Conservation (phyloP, 2,797 vertebrate species). For the Molossus molossus region DNA sequence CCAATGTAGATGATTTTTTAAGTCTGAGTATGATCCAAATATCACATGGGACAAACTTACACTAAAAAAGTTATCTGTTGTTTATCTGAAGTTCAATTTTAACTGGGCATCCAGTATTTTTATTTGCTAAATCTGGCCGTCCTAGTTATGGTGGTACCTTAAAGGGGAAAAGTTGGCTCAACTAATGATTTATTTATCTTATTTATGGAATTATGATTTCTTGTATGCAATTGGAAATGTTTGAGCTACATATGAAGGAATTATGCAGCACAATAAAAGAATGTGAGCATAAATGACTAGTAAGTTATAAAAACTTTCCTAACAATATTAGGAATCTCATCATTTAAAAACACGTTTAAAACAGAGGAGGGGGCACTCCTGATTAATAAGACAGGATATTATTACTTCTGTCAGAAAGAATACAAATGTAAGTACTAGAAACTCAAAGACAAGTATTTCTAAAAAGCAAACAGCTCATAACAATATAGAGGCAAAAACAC, state of each 20-base stretch:
- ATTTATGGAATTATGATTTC: slow-evolving; percentile 4
- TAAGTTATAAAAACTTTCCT: slow-evolving; percentile 50
- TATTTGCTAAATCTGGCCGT: slow-evolving; percentile 35
- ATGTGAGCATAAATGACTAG: background rate
- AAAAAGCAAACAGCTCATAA: slow-evolving; percentile 2
- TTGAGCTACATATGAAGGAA: background rate
- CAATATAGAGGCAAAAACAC: slow-evolving; percentile 15
- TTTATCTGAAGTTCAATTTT: slow-evolving; percentile 61
- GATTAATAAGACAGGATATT: slow-evolving; percentile 34
- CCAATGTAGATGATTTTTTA: background rate
- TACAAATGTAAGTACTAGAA: slow-evolving; percentile 5
- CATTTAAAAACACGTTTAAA: slow-evolving; percentile 67
- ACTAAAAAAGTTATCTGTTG: background rate
- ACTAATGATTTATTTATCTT: background rate
- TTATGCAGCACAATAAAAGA: slow-evolving; percentile 39
- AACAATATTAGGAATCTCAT: background rate
- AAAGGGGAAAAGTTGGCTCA: background rate
- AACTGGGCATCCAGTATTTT: slow-evolving; percentile 17
- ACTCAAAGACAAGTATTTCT: slow-evolving; percentile 56
- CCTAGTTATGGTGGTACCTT: background rate
- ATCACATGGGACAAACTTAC: background rate
- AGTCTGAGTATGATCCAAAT: slow-evolving; percentile 7
- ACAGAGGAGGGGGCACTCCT: background rate
- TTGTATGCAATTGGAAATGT: slow-evolving; percentile 34
- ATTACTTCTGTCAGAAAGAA: slow-evolving; percentile 48